Conservation (phyloP, 35 echinoderm and acorn worm genomes). For the Apostichopus japonicus region DNA sequence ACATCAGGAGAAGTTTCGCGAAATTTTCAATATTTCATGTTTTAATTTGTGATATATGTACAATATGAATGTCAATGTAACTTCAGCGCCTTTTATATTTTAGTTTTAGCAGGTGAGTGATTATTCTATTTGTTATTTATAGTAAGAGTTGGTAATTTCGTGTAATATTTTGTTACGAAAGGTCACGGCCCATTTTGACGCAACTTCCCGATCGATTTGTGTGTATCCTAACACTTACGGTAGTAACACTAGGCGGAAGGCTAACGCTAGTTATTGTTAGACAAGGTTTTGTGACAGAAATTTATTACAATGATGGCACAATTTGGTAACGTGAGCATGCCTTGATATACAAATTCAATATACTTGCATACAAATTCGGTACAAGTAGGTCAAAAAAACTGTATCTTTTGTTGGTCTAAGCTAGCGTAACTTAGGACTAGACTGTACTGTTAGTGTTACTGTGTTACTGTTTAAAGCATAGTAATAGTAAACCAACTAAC, state of each 20-base stretch:
- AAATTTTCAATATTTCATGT: conserved; percentile 34
- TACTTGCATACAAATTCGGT: too few species aligned
- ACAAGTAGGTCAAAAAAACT: too few species aligned
- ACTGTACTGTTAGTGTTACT: too few species aligned
- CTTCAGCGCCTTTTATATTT: background rate
- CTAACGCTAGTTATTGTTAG: too few species aligned
- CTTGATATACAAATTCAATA: too few species aligned
- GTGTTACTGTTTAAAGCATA: background rate
- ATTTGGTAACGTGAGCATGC: too few species aligned
- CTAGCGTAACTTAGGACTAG: too few species aligned
- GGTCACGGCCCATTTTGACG: conserved; percentile 50
- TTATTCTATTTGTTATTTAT: background rate
- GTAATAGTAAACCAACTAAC: too few species aligned
- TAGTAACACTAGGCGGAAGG: conserved; percentile 9
- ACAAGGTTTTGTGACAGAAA: too few species aligned
- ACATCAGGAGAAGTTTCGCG: conserved; percentile 32
- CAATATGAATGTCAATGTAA: background rate
- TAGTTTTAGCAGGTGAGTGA: background rate
- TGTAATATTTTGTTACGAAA: background rate
- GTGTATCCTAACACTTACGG: background rate
- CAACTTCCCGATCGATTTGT: conserved; percentile 34
- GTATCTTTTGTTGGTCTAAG: too few species aligned
- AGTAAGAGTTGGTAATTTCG: too few species aligned
- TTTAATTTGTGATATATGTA: background rate
- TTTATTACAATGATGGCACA: too few species aligned